phyloP scores from a whole-genome alignment of 2,113 vertebrate genomes.

The Leptosomus discolor region DNA sequence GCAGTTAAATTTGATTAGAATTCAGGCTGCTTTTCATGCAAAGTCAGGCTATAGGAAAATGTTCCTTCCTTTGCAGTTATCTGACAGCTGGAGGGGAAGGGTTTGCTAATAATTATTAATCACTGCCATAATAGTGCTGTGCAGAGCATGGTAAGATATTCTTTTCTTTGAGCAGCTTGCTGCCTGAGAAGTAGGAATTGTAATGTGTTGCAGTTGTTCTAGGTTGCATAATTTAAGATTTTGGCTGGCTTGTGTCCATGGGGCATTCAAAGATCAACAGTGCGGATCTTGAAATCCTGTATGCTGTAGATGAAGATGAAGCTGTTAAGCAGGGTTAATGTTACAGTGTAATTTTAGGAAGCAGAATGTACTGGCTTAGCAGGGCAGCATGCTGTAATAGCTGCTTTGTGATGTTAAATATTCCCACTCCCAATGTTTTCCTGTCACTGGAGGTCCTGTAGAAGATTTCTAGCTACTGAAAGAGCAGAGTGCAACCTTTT shows the following conservation, averaged over 20 bases:
- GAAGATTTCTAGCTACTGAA: slow-evolving; percentile 22
- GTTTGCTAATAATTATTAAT: slow-evolving; percentile 50
- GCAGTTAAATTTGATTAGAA: slow-evolving; percentile 3
- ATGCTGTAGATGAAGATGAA: neutral
- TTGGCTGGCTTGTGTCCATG: neutral
- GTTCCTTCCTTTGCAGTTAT: neutral
- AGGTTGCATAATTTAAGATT: slow-evolving; percentile 4
- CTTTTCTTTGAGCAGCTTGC: slow-evolving; percentile 15
- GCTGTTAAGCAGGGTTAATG: neutral
- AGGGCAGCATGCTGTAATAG: neutral
- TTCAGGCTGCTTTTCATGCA: neutral
- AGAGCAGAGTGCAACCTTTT: slow-evolving; percentile 21
- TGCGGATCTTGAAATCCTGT: neutral
- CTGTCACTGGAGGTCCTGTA: slow-evolving; percentile 8
- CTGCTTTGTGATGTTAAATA: slow-evolving; percentile 4
- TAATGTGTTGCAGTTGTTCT: neutral
- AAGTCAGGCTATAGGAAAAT: neutral
- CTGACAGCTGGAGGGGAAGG: slow-evolving; percentile 32
- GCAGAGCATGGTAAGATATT: slow-evolving; percentile 1
- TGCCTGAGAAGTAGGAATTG: neutral
- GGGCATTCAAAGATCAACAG: neutral
- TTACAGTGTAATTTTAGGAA: neutral
- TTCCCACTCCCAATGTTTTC: slow-evolving; percentile 33
- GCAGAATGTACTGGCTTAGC: neutral
- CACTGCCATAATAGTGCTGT: slow-evolving; percentile 4